These are phyloP conservation scores for Alviniconcha marisindica DNA, from an alignment of 1,140 invertebrate species.

Conservation along the genomic window DNA sequence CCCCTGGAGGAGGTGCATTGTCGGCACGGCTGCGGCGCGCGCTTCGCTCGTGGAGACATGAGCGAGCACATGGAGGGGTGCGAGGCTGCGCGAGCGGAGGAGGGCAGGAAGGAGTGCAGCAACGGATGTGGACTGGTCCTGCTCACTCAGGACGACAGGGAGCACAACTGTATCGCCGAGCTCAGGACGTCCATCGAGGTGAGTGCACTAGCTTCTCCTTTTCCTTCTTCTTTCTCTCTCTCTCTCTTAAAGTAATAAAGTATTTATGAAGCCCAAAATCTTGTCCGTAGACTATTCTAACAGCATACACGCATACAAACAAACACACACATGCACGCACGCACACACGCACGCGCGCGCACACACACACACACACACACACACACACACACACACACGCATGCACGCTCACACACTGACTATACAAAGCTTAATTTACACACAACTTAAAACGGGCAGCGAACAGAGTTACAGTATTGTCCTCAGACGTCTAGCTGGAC, in stretches of 20 bases:
- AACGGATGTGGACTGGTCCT: constrained; percentile 65
- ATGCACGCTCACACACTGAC: too few relatives aligned
- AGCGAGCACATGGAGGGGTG: constrained; percentile 19
- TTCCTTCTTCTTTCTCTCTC: background rate
- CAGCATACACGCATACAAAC: too few relatives aligned
- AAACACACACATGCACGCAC: too few relatives aligned
- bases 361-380: too few relatives aligned
- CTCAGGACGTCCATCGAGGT: constrained; percentile 62
- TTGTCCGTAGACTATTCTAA: too few relatives aligned
- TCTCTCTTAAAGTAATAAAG: background rate
- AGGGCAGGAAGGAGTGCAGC: constrained; percentile 42
- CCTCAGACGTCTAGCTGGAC: too few relatives aligned
- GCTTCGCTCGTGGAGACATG: constrained; percentile 22
- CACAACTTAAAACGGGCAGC: too few relatives aligned
- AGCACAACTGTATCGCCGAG: constrained; percentile 69
- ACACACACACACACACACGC: too few relatives aligned
- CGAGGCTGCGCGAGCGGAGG: constrained; percentile 32
- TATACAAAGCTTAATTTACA: too few relatives aligned
- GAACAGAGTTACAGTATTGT: too few relatives aligned
- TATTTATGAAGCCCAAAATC: too few relatives aligned
- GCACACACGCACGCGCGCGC: background rate
- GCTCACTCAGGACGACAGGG: constrained; percentile 42
- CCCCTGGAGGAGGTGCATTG: constrained; percentile 51
- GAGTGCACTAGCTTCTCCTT: background rate
- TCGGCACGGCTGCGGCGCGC: constrained; percentile 58